These are phyloP conservation scores for Scolanthus callimorphus DNA, from an alignment of 92 coral and sea anemone genomes.

Conservation along the genomic window DNA sequence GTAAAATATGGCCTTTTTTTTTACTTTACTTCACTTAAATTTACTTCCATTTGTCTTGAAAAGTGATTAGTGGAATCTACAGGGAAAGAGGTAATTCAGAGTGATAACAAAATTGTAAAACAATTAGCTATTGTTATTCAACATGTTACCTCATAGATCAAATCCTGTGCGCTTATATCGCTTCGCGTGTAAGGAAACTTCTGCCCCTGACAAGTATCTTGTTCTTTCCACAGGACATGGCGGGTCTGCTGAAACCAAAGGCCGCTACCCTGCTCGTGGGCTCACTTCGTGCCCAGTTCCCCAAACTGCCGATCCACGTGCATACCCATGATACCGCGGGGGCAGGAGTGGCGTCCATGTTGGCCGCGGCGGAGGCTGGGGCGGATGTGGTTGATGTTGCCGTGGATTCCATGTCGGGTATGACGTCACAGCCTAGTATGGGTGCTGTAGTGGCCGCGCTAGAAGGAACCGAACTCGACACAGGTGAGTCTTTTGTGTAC, in stretches of 20 bases:
- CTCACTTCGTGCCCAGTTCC: slow-evolving; percentile 98
- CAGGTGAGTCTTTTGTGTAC: too few relatives aligned
- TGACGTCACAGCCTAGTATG: slow-evolving; percentile 99
- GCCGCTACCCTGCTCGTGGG: slow-evolving; percentile 83
- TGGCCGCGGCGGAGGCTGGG: slow-evolving; percentile 99
- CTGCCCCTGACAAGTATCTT: too few relatives aligned
- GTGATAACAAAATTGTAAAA: too few relatives aligned
- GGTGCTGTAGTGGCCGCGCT: slow-evolving; percentile 94
- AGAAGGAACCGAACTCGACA: slow-evolving; percentile 71
- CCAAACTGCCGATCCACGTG: slow-evolving; percentile 93
- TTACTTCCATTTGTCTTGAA: too few relatives aligned
- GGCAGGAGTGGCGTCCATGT: slow-evolving; percentile 98
- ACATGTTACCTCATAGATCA: too few relatives aligned
- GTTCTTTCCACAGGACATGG: slow-evolving; percentile 79
- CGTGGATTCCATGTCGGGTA: slow-evolving; percentile 96
- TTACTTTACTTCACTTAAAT: too few relatives aligned
- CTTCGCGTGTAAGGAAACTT: too few relatives aligned
- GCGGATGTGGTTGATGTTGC: slow-evolving; percentile 99
- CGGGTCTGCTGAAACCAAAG: slow-evolving; percentile 86
- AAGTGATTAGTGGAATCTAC: too few relatives aligned
- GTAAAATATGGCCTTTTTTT: too few relatives aligned
- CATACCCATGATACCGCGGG: slow-evolving; percentile 99
- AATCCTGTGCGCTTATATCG: too few relatives aligned
- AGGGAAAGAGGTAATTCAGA: too few relatives aligned
- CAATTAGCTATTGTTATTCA: too few relatives aligned